A percentile compares a stretch with the other conserved stretches of the same genome.
Evolutionary conservation across 2,888 invertebrate species (phyloP).

Genomic region (Acanthoscelides obtectus): DNA sequence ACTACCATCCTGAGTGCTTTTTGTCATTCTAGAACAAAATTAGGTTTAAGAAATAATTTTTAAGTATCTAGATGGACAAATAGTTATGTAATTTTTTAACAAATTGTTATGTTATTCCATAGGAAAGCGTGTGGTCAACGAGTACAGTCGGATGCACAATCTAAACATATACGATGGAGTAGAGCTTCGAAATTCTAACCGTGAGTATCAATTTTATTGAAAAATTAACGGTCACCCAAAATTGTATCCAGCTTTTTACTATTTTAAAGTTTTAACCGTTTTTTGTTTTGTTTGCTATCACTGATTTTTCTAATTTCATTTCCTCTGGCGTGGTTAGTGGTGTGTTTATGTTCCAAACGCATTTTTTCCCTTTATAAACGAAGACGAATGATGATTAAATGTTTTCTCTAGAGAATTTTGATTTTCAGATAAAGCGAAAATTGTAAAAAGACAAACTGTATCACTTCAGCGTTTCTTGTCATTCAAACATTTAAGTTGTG

Average conservation of each 20-base stretch:
- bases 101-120: constrained; percentile 9
- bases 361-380: no score
- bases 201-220: constrained; percentile 80
- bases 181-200: constrained; percentile 69
- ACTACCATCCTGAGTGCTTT: no score
- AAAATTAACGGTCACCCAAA: constrained; percentile 33
- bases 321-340: background rate
- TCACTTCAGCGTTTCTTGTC: no score
- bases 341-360: no score
- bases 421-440: no score
- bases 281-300: background rate
- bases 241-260: background rate
- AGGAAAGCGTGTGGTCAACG: constrained; percentile 71
- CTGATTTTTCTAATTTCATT: background rate
- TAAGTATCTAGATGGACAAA: no score
- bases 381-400: no score
- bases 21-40: no score
- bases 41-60: no score
- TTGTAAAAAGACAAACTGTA: no score
- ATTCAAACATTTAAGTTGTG: no score
- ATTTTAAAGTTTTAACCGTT: background rate
- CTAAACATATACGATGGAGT: constrained; percentile 72
- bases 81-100: background rate
- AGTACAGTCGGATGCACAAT: constrained; percentile 70
- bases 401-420: no score